Evolutionary conservation across 2,113 vertebrate species (phyloP).

Genomic region (Ciconia boyciana): DNA sequence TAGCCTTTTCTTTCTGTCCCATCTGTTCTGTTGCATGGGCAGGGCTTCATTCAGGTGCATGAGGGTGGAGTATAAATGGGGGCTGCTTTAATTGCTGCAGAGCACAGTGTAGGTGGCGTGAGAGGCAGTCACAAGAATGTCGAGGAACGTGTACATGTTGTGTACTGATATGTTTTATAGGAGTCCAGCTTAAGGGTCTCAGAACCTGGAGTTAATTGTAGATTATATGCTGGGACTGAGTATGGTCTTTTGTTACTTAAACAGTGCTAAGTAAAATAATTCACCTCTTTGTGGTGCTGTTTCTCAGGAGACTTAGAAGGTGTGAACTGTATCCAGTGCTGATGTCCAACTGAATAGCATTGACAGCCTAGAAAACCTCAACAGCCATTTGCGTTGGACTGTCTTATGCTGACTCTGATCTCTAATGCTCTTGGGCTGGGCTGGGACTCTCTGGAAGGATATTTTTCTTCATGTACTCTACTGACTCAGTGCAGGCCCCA

Average conservation of each 20-base stretch:
- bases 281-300: not conserved
- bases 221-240: not conserved
- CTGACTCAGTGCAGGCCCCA: not conserved
- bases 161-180: not conserved
- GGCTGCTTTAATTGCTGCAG: not conserved
- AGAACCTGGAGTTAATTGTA: not conserved
- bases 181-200: not conserved
- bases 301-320: not conserved
- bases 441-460: not conserved
- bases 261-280: not conserved
- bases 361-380: not conserved
- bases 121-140: not conserved
- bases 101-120: not conserved
- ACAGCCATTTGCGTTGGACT: not conserved
- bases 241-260: not conserved
- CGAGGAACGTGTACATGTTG: rapidly evolving
- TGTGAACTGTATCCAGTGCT: not conserved
- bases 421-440: not conserved
- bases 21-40: not conserved
- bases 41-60: not conserved
- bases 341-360: not conserved
- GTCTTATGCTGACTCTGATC: not conserved
- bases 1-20: not conserved
- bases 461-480: not conserved
- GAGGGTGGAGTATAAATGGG: not conserved